Base-by-base conservation (phyloP, 2,113 vertebrate genomes). In the Nibea coibor region DNA sequence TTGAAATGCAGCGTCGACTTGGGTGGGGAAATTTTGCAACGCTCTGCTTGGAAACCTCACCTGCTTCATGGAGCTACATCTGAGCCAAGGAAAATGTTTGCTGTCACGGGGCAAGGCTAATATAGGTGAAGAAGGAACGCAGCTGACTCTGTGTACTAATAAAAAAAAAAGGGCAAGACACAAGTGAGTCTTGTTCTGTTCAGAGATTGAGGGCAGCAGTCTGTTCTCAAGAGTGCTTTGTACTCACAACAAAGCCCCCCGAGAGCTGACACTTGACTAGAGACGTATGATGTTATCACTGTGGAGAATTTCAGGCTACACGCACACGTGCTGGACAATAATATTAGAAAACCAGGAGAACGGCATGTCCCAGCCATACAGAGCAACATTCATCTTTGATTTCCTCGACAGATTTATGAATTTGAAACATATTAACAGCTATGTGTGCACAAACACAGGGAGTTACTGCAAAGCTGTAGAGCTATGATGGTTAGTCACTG, bases 181-280 rank as follows among this genome's bases (percentile, higher is more conserved):
- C 22, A 62, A 73, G 72, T 2, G 31, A 77, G 66, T 50, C 15
- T 73, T 72, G 73, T 62, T 59, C 63, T 78, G 48, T 58, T 3
- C 6, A 57, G 51, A 51, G 67, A 58, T 20, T 0, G 19, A 68
- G 53, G 68, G 62, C 31, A 81, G 57, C 31, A 64, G 68, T 80
- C 54, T 75, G 7, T 47, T 47, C 74, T 83, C 31, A 10, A 58
- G 43, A 66, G 53, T 43, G 64, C 77, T 78, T 70, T 62, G 51
- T 64, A 4, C 71, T 80, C 53, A 28, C 43, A 69, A 57, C 31
- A 42, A 69, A 76, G 22, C 66, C 47, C 15, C 15, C 65, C 2
- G 42, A 64, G 59, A 80, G 82, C 75, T 68, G 77, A 79, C 67
- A 67, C 31, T 72, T 61, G 31, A 85, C 63, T 75, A 9, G n/a